phyloP scores from a whole-genome alignment of 2,113 vertebrate species.

The Xenopus tropicalis region UCB_Xtro_10.0 CM004445.2:103384501-103385000 shows the following conservation, averaged over 20 bases:
- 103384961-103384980: conserved; percentile 66
- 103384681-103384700: neutral
- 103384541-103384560: too few relatives aligned
- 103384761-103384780: neutral
- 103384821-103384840: conserved; percentile 55
- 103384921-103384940: conserved; percentile 62
- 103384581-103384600: too few relatives aligned
- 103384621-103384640: too few relatives aligned
- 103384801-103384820: conserved; percentile 51
- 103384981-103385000: conserved; percentile 62
- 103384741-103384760: neutral
- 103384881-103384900: conserved; percentile 57
- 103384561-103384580: too few relatives aligned
- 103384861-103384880: conserved; percentile 57
- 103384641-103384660: too few relatives aligned
- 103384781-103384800: conserved; percentile 51
- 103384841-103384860: conserved; percentile 63
- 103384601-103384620: too few relatives aligned
- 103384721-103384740: neutral
- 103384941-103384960: conserved; percentile 65
- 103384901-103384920: conserved; percentile 58
- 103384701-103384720: neutral
- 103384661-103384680: too few relatives aligned
- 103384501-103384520: too few relatives aligned
- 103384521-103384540: too few relatives aligned